Evolutionary conservation across 35 echinoderm and acorn worm genomes (phyloP).

Genomic region (Holothuria glaberrima): DNA sequence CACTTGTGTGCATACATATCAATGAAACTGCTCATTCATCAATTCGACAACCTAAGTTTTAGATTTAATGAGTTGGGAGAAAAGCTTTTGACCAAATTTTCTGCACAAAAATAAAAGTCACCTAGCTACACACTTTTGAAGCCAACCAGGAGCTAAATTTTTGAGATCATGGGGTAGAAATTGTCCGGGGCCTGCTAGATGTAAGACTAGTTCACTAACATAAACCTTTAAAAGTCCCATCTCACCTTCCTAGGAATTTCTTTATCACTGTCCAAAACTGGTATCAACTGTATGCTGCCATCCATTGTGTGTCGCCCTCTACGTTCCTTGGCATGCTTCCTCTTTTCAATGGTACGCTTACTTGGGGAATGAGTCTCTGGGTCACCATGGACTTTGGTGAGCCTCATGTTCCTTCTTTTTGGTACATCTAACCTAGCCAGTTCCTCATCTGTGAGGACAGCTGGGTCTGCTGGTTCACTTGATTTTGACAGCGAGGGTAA

Average conservation of each 20-base stretch:
- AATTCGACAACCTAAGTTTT: too few species aligned
- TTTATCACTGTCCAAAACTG: constrained; percentile 70
- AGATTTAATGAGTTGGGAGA: too few species aligned
- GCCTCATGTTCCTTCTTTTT: constrained; percentile 49
- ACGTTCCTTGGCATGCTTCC: constrained; percentile 74
- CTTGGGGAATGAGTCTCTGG: constrained; percentile 88
- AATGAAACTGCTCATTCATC: too few species aligned
- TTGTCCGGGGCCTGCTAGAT: too few species aligned
- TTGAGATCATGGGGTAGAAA: too few species aligned
- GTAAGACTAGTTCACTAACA: too few species aligned
- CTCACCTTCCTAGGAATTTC: constrained; percentile 66
- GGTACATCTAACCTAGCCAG: constrained; percentile 71
- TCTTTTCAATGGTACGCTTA: constrained; percentile 86
- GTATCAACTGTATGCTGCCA: constrained; percentile 75
- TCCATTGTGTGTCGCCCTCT: constrained; percentile 85
- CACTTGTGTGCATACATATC: too few species aligned
- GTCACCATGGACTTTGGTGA: constrained; percentile 66
- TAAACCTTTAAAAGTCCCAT: neutral
- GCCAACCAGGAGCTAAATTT: too few species aligned
- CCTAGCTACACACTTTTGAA: too few species aligned
- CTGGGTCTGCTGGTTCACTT: constrained; percentile 47
- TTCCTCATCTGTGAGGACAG: constrained; percentile 66
- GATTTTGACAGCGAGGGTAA: neutral
- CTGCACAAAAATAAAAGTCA: too few species aligned
- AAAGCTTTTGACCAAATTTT: too few species aligned